Evolutionary conservation across 2,113 vertebrate genomes (phyloP).

Genomic region (Phodopus roborovskii): DNA sequence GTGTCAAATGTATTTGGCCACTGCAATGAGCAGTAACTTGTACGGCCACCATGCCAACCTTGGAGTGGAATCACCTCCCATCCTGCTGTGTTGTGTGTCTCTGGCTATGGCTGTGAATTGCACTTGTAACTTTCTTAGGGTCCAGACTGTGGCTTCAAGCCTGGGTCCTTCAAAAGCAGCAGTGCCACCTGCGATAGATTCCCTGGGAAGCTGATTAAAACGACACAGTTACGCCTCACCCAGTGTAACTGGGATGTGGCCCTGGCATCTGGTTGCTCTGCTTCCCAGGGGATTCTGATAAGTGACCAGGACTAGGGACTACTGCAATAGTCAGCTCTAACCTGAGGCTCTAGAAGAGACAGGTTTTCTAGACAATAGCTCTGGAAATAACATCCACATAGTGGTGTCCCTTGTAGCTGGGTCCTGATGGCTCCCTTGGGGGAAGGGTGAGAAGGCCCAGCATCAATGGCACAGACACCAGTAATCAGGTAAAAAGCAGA

Average conservation of each 20-base stretch:
- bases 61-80: not conserved
- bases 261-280: not conserved
- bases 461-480: no score
- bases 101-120: not conserved
- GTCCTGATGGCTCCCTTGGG: no score
- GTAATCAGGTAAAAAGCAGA: no score
- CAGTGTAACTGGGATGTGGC: rapidly evolving
- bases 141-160: not conserved
- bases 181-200: rapidly evolving
- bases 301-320: not conserved
- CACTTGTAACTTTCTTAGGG: not conserved
- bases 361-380: not conserved
- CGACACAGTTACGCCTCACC: not conserved
- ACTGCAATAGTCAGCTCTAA: not conserved
- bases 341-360: not conserved
- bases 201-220: not conserved
- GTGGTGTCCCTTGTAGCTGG: no score
- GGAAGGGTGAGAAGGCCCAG: no score
- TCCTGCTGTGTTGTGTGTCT: not conserved
- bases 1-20: not conserved
- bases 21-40: no score
- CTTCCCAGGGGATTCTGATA: not conserved
- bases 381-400: not conserved
- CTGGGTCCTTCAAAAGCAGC: not conserved
- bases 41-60: not conserved